Percentiles rank a stretch among this genome's conserved stretches.
Conservation (phyloP, 2,888 invertebrate genomes). For the Chaitophorus viminalis region DNA sequence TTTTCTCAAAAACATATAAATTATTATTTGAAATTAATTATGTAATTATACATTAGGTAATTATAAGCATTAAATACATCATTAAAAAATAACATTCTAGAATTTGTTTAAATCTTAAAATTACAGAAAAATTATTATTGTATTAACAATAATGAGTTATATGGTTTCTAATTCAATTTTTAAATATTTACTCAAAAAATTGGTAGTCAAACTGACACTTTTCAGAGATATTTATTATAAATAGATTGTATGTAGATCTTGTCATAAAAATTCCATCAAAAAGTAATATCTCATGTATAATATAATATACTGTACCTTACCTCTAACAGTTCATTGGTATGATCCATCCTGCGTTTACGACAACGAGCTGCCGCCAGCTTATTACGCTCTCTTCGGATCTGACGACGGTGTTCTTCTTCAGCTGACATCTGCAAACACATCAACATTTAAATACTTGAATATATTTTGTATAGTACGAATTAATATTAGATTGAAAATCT, state of each 20-base stretch:
- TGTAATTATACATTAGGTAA: too few species aligned
- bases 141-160: too few species aligned
- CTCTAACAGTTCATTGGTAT: slow-evolving; percentile 88
- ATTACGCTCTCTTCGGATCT: slow-evolving; percentile 90
- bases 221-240: neutral
- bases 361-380: slow-evolving; percentile 98
- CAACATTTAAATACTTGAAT: neutral
- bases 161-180: too few species aligned
- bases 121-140: too few species aligned
- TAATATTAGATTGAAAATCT: neutral
- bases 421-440: slow-evolving; percentile 75
- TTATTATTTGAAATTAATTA: too few species aligned
- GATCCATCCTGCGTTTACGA: slow-evolving; percentile 94
- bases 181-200: slow-evolving; percentile 15
- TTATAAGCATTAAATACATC: too few species aligned
- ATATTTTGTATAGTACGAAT: neutral
- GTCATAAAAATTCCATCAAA: neutral
- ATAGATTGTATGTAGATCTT: neutral
- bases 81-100: too few species aligned
- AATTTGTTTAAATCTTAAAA: too few species aligned
- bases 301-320: slow-evolving; percentile 68
- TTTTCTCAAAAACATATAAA: too few species aligned
- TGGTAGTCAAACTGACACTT: too few species aligned
- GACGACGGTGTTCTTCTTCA: slow-evolving; percentile 91
- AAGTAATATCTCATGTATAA: neutral